Conservation (phyloP, 2,113 vertebrate species). For the Xenopus borealis region DNA sequence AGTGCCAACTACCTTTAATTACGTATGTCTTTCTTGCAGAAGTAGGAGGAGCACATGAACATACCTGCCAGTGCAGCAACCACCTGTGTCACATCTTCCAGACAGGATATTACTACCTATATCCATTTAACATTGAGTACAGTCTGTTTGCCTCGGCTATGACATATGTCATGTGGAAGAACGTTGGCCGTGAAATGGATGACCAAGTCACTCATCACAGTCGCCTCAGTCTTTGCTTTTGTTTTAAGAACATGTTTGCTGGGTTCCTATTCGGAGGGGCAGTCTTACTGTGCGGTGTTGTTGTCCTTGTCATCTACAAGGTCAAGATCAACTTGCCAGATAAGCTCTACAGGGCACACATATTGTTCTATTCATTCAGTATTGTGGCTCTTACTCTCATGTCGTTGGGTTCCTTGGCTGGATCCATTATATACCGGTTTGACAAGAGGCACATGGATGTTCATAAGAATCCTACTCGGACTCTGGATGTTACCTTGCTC, state of each 20-base stretch:
- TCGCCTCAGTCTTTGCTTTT: constrained; percentile 54
- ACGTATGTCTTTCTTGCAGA: background rate
- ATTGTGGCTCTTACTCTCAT: constrained; percentile 63
- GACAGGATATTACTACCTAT: constrained; percentile 65
- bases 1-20: too few species aligned
- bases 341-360: constrained; percentile 50
- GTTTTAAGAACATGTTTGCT: constrained; percentile 50
- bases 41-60: constrained; percentile 10
- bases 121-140: constrained; percentile 76
- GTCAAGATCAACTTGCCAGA: constrained; percentile 56
- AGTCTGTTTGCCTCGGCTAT: constrained; percentile 71
- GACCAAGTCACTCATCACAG: constrained; percentile 53
- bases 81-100: constrained; percentile 61
- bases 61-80: constrained; percentile 64
- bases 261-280: constrained; percentile 61
- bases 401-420: constrained; percentile 55
- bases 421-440: constrained; percentile 60
- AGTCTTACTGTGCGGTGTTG: constrained; percentile 62
- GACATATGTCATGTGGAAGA: constrained; percentile 74
- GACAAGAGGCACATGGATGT: constrained; percentile 65
- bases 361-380: constrained; percentile 67
- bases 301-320: constrained; percentile 69
- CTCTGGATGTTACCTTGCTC: constrained; percentile 70
- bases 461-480: constrained; percentile 72
- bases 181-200: constrained; percentile 62